Conservation (phyloP, 2,888 invertebrate species). For the Ectemnius lituratus region DNA sequence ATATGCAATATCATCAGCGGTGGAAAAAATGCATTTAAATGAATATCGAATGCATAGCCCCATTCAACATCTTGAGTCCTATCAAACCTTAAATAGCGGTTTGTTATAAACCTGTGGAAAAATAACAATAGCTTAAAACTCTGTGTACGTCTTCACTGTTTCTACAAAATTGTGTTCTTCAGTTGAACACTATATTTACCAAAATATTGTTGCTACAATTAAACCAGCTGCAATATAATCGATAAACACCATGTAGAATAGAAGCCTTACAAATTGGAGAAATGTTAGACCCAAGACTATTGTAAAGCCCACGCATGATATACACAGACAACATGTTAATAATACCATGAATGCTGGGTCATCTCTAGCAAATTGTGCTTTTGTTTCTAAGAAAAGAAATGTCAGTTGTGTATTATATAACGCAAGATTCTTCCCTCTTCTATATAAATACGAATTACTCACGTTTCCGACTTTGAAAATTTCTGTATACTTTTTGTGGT, state of each 20-base stretch:
- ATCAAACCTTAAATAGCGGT: constrained; percentile 86
- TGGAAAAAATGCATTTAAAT: constrained; percentile 99
- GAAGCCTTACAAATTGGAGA: constrained; percentile 87
- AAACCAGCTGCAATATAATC: constrained; percentile 95
- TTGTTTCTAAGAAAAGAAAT: constrained; percentile 86
- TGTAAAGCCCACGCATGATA: constrained; percentile 94
- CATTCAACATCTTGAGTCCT: constrained; percentile 93
- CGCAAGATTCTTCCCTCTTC: not conserved
- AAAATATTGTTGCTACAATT: constrained; percentile 91
- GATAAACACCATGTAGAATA: constrained; percentile 94
- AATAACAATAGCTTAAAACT: constrained; percentile 4
- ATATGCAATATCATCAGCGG: constrained; percentile 95
- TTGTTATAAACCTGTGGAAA: constrained; percentile 87
- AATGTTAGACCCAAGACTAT: constrained; percentile 86
- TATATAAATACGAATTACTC: constrained; percentile 76
- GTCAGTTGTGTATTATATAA: not conserved
- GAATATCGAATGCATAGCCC: constrained; percentile 99
- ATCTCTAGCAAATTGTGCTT: constrained; percentile 98
- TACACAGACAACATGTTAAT: constrained; percentile 90
- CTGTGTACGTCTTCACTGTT: not conserved
- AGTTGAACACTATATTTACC: constrained; percentile 80
- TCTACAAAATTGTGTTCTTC: not conserved
- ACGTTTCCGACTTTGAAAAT: constrained; percentile 99
- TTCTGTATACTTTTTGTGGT: constrained; percentile 98
- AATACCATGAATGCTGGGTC: constrained; percentile 99